Evolutionary conservation across 2,888 invertebrate species (phyloP), one percentile per base, ranked within the genome.

Genomic region (Sarcophaga carnaria): DNA sequence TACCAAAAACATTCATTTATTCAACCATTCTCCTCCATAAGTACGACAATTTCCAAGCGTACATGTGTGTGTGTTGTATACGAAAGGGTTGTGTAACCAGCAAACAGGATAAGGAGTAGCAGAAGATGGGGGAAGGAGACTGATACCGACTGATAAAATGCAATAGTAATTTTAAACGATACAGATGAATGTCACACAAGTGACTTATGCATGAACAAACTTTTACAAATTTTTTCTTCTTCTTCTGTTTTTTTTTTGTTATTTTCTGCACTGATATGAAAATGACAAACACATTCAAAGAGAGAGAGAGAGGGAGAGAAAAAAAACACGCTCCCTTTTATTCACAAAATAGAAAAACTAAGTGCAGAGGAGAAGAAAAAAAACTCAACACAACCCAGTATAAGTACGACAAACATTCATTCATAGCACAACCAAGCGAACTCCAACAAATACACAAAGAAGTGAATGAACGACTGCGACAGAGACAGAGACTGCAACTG

Each of bases 141-240:
- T 49, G 62, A 12, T 54, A 72, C 66, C 60, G 83, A 78, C 83
- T 78, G 77, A 72, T 83, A 78, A 81, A 78, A 54, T 54, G 54
- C 54, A 81, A 80, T 62, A 59, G 87, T 80, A 84, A 81, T 79
- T 84, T 81, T 67, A 78, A 79, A 87, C 75, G 83, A 84, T 81
- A 84, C 84, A 81, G 78, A 87, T 87, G 81, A 84, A 84, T 87
- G 86, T 83, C 83, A 84, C 81, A 75, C 66, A 20, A 75, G 75
- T 79, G 78, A 75, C 78, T 83, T 78, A 54, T 81, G 81, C 87
- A 81, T 79, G 80, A 87, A 64, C 45, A 86, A 78, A 72, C 83
- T 83, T 83, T 71, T 76, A 37, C 37, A 22, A 80, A 66, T 25
- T 54, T 75, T 64, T 67, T 62, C 20, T 62, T 62, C 20, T 20